Base-by-base conservation (phyloP, 2,113 vertebrate species). In the Ciconia boyciana region DNA sequence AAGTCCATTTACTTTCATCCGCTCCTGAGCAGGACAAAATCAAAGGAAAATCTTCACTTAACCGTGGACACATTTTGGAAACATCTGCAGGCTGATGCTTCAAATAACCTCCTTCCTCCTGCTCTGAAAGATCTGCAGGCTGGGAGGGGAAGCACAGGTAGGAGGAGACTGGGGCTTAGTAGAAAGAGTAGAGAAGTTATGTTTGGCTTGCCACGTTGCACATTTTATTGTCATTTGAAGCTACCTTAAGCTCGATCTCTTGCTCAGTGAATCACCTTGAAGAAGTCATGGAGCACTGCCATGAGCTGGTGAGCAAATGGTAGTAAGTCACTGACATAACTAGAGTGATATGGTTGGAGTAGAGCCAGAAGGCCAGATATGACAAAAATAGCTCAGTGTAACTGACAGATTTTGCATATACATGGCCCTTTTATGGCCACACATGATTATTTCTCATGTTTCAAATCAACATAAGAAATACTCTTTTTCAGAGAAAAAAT, bases 201-300 rank as follows among this genome's bases (percentile, higher is more conserved):
- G 17, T 90, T 69, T 77, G 15, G 25, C 79, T 19, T 82, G 55
- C 48, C 39, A 66, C 49, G 32, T 32, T 51, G 25, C 17, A 48
- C 5, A 9, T 84, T 95, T 57, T 66, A 7, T 70, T 87, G 57
- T 75, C 22, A 34, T 55, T 68, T 62, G 70, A 85, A 87, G 48
- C 13, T 83, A 25, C 43, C 29, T 57, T 61, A 49, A 82, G n/a
- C 20, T 87, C 0, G 0, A 17, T 51, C 54, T 89, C 1, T 0
- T 89, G n/a, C 20, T 80, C 79, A 44, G 7, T 83, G 75, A 78
- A 25, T 66, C 16, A 16, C 52, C 66, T 92, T 26, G 69, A 70
- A 64, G 68, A 18, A 71, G 39, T n/a, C 46, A 7, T 8, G 43
- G 46, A 72, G 15, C 41, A 21, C 43, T 72, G 52, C 74, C 44